Evolutionary conservation across 37 sponge, comb jelly and placozoan species (phyloP).

Genomic region (Theonella swinhoei): DNA sequence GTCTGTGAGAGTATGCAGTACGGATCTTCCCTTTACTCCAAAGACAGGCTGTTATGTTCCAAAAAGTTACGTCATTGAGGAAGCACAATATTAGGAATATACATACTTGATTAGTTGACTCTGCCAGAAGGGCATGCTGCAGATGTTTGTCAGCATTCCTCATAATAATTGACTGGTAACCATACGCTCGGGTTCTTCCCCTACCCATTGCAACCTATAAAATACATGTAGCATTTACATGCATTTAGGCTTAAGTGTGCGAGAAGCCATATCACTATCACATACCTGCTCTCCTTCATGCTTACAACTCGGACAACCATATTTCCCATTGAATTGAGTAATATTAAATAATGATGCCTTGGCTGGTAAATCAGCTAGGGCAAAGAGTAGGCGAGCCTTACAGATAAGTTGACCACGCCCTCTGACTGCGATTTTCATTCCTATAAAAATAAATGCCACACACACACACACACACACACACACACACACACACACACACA

Average conservation of each 20-base stretch:
- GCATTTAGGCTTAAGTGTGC: no score
- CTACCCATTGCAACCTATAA: not conserved
- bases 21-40: slow-evolving; percentile 27
- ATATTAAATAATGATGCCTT: slow-evolving; percentile 10
- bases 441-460: not conserved
- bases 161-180: not conserved
- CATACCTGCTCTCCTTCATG: slow-evolving; percentile 40
- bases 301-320: slow-evolving; percentile 41
- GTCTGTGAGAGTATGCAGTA: not conserved
- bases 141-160: not conserved
- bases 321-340: slow-evolving; percentile 52
- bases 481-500: not conserved
- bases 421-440: not conserved
- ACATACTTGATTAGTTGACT: not conserved
- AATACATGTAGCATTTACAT: not conserved
- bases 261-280: no score
- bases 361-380: slow-evolving; percentile 30
- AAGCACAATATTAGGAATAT: not conserved
- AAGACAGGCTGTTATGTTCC: not conserved
- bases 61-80: not conserved
- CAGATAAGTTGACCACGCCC: not conserved
- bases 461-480: not conserved
- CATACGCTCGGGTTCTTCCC: not conserved
- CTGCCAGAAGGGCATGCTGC: not conserved
- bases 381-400: not conserved